These are phyloP conservation scores for Pelobates fuscus DNA, from an alignment of 2,113 vertebrate genomes.

Conservation along the genomic window DNA sequence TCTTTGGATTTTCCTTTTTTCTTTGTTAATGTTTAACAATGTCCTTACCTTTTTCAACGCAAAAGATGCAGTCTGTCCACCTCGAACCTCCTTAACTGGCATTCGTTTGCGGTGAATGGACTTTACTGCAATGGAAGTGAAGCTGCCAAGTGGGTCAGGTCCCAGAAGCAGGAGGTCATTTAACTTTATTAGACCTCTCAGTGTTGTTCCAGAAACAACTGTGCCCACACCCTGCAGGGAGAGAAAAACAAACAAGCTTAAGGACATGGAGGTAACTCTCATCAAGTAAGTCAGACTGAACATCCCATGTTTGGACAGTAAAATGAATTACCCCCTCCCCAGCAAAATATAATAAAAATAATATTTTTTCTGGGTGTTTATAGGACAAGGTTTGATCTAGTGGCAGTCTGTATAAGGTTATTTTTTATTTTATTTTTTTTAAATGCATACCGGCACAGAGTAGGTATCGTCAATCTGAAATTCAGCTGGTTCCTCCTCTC, in stretches of 20 bases:
- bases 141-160: slow-evolving; percentile 92
- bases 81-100: slow-evolving; percentile 95
- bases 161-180: slow-evolving; percentile 94
- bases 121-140: slow-evolving; percentile 92
- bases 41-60: slow-evolving; percentile 92
- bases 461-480: slow-evolving; percentile 99
- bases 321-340: neutral
- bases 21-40: too few species aligned
- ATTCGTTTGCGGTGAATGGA: slow-evolving; percentile 97
- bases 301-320: slow-evolving; percentile 5
- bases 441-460: slow-evolving; percentile 88
- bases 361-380: too few species aligned
- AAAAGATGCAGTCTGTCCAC: slow-evolving; percentile 96
- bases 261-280: too few species aligned
- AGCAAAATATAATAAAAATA: too few species aligned
- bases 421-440: too few species aligned
- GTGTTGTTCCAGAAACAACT: slow-evolving; percentile 93
- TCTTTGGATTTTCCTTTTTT: too few species aligned
- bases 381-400: too few species aligned
- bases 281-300: too few species aligned
- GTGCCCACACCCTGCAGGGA: slow-evolving; percentile 89
- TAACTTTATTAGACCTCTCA: slow-evolving; percentile 91
- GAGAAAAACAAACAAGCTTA: neutral
- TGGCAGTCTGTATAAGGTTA: neutral
- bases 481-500: slow-evolving; percentile 94